Evolutionary conservation across 1,140 invertebrate genomes (phyloP), one percentile per base, ranked within the genome.

Genomic region (Coenobita brevimanus): DNA sequence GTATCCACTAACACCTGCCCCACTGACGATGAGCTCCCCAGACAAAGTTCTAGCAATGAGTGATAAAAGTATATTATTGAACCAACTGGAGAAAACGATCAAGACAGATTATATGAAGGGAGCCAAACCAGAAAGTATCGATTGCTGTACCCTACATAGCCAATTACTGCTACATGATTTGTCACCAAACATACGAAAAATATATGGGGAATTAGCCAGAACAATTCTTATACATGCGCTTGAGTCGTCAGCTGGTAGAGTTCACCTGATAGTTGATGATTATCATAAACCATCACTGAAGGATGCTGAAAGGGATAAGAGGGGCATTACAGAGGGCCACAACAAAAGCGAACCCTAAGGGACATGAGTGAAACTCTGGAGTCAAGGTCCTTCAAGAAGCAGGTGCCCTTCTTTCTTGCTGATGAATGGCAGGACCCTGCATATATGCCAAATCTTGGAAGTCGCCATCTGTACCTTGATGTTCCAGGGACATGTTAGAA

Each of bases 131-230:
- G 17, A 50, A 8, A 17, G 17, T 8, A 8, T 50, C 46, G 17
- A 17, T 50, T 6, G 6, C 17, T 50, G 17, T 17, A 50, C 17
- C 46, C 6, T 50, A 50, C 6, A 50, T 50, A 17, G 46, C 6
- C 46, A 50, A 17, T 50, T 50, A 6, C 46, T 50, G 17, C 17
- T 50, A 50, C 46, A 50, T 50, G 17, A 17, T 50, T 8, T 50
- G 46, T 17, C 46, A 50, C 46, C 46, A 50, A 50, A 50, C 17
- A 10, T 69, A 24, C 64, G 13, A 13, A 0, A 0, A 0, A 69
- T 24, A 21, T 69, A 69, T 27, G 64, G 64, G 24, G 64, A 24
- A 24, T 69, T 69, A 67, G 64, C 64, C 64, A 69, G 64, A 69
- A 69, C 13, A 0, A 69, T 69, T 27, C 64, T 69, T 27, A 69